Percentiles rank a stretch among this genome's conserved stretches.
These are phyloP conservation scores for Drosophila mayri DNA, from an alignment of 1,140 invertebrate species.

Conservation along the genomic window DNA sequence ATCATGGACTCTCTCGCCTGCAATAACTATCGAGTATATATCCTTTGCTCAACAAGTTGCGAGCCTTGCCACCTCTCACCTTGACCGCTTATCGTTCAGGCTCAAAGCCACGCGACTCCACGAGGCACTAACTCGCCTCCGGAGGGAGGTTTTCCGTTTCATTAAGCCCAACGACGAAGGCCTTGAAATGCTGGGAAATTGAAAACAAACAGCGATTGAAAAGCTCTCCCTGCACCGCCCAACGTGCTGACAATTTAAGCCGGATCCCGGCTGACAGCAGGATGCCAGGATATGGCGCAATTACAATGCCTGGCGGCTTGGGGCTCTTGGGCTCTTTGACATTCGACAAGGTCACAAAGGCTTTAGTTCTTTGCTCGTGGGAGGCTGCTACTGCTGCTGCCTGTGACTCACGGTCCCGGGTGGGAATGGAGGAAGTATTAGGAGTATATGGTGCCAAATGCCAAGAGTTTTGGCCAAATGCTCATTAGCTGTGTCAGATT, in stretches of 20 bases:
- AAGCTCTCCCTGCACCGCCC: conserved; percentile 10
- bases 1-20: neutral
- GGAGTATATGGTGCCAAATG: conserved; percentile 21
- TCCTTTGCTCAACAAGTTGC: conserved; percentile 41
- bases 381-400: conserved; percentile 7
- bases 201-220: conserved; percentile 58
- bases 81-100: conserved; percentile 52
- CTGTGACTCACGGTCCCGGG: conserved; percentile 11
- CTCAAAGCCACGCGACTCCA: conserved; percentile 11
- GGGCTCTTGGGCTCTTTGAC: conserved; percentile 49
- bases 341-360: conserved; percentile 70
- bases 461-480: conserved; percentile 23
- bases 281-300: conserved; percentile 31
- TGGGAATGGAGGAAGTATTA: neutral
- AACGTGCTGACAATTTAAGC: conserved; percentile 64
- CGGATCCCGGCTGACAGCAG: conserved; percentile 61
- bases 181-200: conserved; percentile 65
- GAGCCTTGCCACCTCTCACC: conserved; percentile 29
- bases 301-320: conserved; percentile 7
- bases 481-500: conserved; percentile 52
- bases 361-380: conserved; percentile 12
- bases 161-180: conserved; percentile 42
- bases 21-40: conserved; percentile 5
- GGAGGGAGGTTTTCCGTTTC: conserved; percentile 45
- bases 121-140: conserved; percentile 14